Evolutionary conservation across 64 coral and sea anemone species (phyloP), one percentile per base, ranked within the genome.

Genomic region (Exaiptasia diaphana): DNA sequence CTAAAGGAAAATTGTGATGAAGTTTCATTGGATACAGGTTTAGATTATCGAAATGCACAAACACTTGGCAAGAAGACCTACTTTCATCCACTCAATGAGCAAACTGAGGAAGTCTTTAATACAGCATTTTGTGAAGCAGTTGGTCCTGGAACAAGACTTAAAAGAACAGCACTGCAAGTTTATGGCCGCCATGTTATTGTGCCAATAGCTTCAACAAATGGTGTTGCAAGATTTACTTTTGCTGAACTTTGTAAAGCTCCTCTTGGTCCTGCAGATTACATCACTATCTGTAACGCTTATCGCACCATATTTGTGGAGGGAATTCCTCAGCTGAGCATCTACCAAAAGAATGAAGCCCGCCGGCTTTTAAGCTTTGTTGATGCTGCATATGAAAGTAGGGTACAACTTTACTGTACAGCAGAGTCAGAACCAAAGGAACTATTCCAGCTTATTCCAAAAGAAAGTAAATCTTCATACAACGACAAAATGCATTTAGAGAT

Each of bases 401-500:
- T 93, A 40, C 80, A 76, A 30, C 11, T 93, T 15, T 87, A 41
- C 31, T 93, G 90, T 62, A 81, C 69, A 0, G 90, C 90, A 7
- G 90, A 56, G 22, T 82, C 76, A 42, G 44, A 53, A 3, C 83
- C 90, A 10, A 77, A 87, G 12, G 77, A 87, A 1, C 60, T 93
- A 45, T 93, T 88, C 36, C 84, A 88, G 84, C 39, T 93, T 17
- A 88, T 93, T 75, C 90, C 84, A 18, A 93, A 76, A n/a, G 72
- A 88, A 41, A 82, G 57, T 8, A 30, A 30, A 6, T 40, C 15
- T 6, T 27, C 54, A 27, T 65, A 87, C 30, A 74, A 76, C 61
- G 90, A 93, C 61, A 87, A 93, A 76, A 93, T 93, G 90, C 90
- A 93, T 57, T 60, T 93, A 18, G 90, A 93, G 64, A 93, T 93